Conservation (phyloP, 2,888 invertebrate species). For the Caradrina clavipalpis region DNA sequence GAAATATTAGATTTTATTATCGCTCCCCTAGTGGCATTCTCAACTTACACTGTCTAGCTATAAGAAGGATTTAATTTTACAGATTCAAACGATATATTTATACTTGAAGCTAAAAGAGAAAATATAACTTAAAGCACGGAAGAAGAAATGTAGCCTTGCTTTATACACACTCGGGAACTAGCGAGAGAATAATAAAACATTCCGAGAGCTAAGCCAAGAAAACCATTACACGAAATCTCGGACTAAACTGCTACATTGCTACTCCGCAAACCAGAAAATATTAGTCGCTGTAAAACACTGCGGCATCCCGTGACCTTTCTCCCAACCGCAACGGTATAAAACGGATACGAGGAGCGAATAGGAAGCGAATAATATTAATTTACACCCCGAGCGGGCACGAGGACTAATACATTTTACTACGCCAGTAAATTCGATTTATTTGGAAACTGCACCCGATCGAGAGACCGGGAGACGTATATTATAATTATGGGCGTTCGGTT, state of each 20-base stretch:
- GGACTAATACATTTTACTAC: slow-evolving; percentile 72
- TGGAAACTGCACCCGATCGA: slow-evolving; percentile 59
- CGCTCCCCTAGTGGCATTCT: slow-evolving; percentile 28
- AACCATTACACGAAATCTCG: slow-evolving; percentile 48
- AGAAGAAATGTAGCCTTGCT: slow-evolving; percentile 22
- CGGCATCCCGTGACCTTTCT: slow-evolving; percentile 41
- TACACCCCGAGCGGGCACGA: slow-evolving; percentile 55
- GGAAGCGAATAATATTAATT: slow-evolving; percentile 64
- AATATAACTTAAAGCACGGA: slow-evolving; percentile 14
- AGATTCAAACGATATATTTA: slow-evolving; percentile 15
- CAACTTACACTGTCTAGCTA: slow-evolving; percentile 12
- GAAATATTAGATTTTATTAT: slow-evolving; percentile 50
- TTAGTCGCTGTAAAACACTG: slow-evolving; percentile 45
- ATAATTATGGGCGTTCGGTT: slow-evolving; percentile 49
- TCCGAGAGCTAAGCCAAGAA: slow-evolving; percentile 40
- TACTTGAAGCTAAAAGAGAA: slow-evolving; percentile 18
- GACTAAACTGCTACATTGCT: slow-evolving; percentile 28
- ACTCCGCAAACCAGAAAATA: slow-evolving; percentile 50
- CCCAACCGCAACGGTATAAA: slow-evolving; percentile 38
- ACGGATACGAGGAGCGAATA: slow-evolving; percentile 41
- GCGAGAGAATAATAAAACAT: slow-evolving; percentile 47
- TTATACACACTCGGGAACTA: slow-evolving; percentile 28
- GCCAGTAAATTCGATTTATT: slow-evolving; percentile 71
- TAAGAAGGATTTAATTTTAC: slow-evolving; percentile 32
- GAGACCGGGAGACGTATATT: slow-evolving; percentile 43